These are phyloP conservation scores for Pteropus alecto DNA, from an alignment of 2,113 vertebrate genomes.

Conservation along the genomic window DNA sequence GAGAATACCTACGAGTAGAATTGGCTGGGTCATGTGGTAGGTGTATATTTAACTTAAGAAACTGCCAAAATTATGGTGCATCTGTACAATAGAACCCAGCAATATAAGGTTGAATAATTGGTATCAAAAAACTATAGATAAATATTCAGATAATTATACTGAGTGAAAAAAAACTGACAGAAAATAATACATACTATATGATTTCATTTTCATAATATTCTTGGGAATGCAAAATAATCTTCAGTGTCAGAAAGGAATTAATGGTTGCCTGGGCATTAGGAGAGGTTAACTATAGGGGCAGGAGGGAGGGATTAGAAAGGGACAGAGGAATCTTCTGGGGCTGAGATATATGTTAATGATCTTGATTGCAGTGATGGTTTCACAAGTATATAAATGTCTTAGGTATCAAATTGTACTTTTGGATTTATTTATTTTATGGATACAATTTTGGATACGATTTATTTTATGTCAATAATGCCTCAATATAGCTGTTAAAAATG, in stretches of 20 bases:
- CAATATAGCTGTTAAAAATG: not conserved
- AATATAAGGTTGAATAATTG: not conserved
- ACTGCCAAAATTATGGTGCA: not conserved
- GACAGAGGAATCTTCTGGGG: not conserved
- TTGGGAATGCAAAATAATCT: not conserved
- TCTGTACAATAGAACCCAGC: not conserved
- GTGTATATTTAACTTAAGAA: not conserved
- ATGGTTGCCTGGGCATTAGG: not conserved
- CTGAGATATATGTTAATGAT: not conserved
- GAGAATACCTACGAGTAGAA: not conserved
- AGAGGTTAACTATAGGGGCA: not conserved
- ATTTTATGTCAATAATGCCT: not conserved
- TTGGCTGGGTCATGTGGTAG: not conserved
- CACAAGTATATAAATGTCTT: not conserved
- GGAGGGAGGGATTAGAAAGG: not conserved
- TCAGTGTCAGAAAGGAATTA: not conserved
- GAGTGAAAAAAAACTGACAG: not conserved
- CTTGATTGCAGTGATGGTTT: not conserved
- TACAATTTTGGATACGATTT: not conserved
- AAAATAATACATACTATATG: not conserved
- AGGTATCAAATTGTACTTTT: not conserved
- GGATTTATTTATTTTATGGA: not conserved
- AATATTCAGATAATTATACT: not conserved
- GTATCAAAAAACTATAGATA: not conserved
- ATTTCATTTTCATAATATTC: not conserved